phyloP scores from a whole-genome alignment of 2,888 invertebrate species.

The Apoderus coryli region DNA sequence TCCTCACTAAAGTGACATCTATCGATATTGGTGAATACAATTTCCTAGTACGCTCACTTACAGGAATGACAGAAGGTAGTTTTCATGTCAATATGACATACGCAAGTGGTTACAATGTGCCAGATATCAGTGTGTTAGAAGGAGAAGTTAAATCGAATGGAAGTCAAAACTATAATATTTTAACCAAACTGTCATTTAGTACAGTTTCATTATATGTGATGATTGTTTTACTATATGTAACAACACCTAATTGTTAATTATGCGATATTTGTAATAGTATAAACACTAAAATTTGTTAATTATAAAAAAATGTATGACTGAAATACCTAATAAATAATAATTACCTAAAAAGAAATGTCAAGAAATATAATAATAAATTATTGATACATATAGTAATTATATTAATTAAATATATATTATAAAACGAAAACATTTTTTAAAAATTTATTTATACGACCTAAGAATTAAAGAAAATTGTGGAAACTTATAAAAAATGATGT shows the following conservation, averaged over 20 bases:
- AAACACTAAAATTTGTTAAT: too few relatives aligned
- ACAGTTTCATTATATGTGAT: constrained; percentile 29
- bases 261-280: too few relatives aligned
- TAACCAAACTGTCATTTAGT: constrained; percentile 16
- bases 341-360: too few relatives aligned
- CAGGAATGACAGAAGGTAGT: constrained; percentile 46
- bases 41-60: constrained; percentile 45
- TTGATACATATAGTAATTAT: too few relatives aligned
- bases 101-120: constrained; percentile 30
- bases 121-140: constrained; percentile 7
- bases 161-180: neutral
- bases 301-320: too few relatives aligned
- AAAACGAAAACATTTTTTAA: too few relatives aligned
- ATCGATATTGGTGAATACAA: constrained; percentile 48
- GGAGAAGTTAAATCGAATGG: neutral
- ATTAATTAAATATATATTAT: too few relatives aligned
- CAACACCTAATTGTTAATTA: too few relatives aligned
- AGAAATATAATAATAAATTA: too few relatives aligned
- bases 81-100: constrained; percentile 47
- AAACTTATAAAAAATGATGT: constrained; percentile 12
- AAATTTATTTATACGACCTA: too few relatives aligned
- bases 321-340: too few relatives aligned
- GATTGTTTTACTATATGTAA: constrained; percentile 27
- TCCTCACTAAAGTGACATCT: constrained; percentile 40
- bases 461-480: neutral